Percentiles rank a stretch among this genome's conserved stretches.
Conservation (phyloP, 64 coral and sea anemone species). For the Acropora yongei region DNA sequence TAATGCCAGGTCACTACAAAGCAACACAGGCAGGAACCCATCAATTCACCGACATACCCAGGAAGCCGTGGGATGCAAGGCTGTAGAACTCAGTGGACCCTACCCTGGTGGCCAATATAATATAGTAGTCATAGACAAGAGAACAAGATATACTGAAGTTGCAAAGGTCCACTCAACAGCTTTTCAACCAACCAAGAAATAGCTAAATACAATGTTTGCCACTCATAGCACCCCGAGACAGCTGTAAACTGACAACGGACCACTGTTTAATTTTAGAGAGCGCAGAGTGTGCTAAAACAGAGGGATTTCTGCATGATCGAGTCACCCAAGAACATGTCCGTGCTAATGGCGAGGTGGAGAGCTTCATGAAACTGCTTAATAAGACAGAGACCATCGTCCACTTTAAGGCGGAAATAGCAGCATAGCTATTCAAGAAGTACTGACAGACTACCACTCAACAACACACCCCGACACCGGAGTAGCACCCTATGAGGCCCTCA, state of each 20-base stretch:
- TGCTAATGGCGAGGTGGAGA: not conserved
- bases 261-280: not conserved
- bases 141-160: constrained; percentile 2
- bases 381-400: too few relatives aligned
- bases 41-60: constrained; percentile 15
- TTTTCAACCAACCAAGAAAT: too few relatives aligned
- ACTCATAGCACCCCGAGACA: not conserved
- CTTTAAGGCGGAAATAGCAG: too few relatives aligned
- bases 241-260: not conserved
- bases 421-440: too few relatives aligned
- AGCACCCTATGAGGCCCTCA: too few relatives aligned
- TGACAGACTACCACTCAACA: too few relatives aligned
- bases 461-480: too few relatives aligned
- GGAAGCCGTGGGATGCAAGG: constrained; percentile 22
- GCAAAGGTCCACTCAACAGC: too few relatives aligned
- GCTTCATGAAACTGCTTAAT: too few relatives aligned
- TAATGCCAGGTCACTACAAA: constrained; percentile 34
- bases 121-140: constrained; percentile 17
- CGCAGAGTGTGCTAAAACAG: not conserved
- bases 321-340: not conserved
- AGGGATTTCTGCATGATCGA: constrained; percentile 6
- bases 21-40: constrained; percentile 2
- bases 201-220: too few relatives aligned
- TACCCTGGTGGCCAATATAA: constrained; percentile 50
- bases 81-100: constrained; percentile 35